phyloP scores from a whole-genome alignment of 2,888 invertebrate species.

The Tromatobia lineatoria region DNA sequence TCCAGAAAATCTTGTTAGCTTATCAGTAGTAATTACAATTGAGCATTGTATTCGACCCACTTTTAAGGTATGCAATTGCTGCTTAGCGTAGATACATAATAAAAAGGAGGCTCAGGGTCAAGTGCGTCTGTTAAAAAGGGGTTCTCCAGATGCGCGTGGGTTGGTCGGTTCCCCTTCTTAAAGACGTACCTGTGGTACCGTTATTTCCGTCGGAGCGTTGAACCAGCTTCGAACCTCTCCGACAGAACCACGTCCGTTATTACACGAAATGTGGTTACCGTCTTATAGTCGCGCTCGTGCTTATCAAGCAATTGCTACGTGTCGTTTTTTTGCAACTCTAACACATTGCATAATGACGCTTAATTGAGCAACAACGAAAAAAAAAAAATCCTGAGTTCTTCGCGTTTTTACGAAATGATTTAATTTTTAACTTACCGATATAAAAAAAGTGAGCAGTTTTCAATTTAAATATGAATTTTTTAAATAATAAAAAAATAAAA shows the following conservation, averaged over 20 bases:
- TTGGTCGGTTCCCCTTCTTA: conserved; percentile 57
- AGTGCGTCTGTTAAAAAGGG: neutral
- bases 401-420: neutral
- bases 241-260: conserved; percentile 70
- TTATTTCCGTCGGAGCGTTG: conserved; percentile 77
- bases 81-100: neutral
- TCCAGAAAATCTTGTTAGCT: neutral
- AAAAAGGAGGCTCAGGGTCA: neutral
- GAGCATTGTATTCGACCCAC: neutral
- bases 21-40: neutral
- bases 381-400: neutral
- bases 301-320: conserved; percentile 53
- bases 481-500: neutral
- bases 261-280: conserved; percentile 62
- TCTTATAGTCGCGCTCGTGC: conserved; percentile 4
- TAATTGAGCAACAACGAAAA: neutral
- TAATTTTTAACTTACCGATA: neutral
- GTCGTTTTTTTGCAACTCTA: conserved; percentile 44
- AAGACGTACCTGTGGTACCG: conserved; percentile 76
- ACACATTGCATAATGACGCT: neutral
- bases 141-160: neutral
- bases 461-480: neutral
- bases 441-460: neutral
- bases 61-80: neutral
- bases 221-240: conserved; percentile 72